Evolutionary conservation across 92 coral and sea anemone genomes (phyloP), one percentile per base, ranked within the genome.

Genomic region (Chrysogorgia sp.): DNA sequence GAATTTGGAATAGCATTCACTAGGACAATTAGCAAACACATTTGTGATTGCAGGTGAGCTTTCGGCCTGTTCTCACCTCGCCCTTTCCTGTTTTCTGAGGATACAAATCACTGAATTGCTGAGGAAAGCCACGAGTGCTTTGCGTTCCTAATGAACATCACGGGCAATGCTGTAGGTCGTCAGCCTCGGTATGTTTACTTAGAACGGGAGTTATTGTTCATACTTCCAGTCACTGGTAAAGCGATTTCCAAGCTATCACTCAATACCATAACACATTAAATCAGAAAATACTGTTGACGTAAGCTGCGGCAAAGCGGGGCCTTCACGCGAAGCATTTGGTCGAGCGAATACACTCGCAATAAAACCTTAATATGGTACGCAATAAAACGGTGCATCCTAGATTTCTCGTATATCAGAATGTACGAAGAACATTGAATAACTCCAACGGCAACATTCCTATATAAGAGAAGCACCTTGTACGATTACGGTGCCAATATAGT

Each of bases 1-100:
- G 64, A 71, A n/a, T 50, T 41, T 7, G 26, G 63, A 34, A 71
- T 13, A 49, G 57, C 63, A 71, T 71, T 71, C 78, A 52, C 63
- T 71, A 50, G 63, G 52, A 43, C 78, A 71, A 71, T 71, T 71
- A 71, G 78, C 78, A 52, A 71, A 71, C 63, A 71, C 78, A 53
- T 71, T 71, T 52, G 49, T 15, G 63, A 26, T 71, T 48, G 58
- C 78, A 53, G 78, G 78, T 50, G 58, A 68, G 75, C 75, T 25
- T n/a, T 41, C 28, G 17, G 78, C 48, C 78, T 71, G 78, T 71
- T 52, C 78, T 71, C 78, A 71, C 78, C 78, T 71, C 47, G 17
- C 31, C 48, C 48, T 71, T 69, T 64, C 71, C 71, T 64, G 48
- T 71, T 71, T 71, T 50, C 63, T 71, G 78, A 71, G 58, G 60